Percentiles rank a stretch among this genome's conserved stretches.
phyloP scores from a whole-genome alignment of 2,113 vertebrate genomes.

The Rostratula benghalensis region DNA sequence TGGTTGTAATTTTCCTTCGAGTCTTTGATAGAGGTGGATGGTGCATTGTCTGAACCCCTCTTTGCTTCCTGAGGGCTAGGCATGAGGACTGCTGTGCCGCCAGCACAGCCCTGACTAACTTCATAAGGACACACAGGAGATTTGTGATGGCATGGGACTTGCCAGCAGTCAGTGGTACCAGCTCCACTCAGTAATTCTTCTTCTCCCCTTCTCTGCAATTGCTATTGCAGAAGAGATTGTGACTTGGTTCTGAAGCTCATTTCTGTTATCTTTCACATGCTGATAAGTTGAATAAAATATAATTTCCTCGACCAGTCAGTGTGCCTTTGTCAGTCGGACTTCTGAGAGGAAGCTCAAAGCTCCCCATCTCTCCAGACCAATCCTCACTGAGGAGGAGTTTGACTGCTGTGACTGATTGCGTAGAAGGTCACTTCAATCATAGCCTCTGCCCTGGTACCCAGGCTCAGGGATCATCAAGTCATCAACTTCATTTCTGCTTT shows the following conservation, averaged over 20 bases:
- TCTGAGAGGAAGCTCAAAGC: background rate
- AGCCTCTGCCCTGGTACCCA: background rate
- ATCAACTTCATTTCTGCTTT: background rate
- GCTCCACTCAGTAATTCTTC: background rate
- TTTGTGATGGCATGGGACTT: background rate
- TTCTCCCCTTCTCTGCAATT: background rate
- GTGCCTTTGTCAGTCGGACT: conserved; percentile 5
- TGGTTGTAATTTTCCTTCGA: accelerated
- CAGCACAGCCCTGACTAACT: background rate
- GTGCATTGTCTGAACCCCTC: accelerated
- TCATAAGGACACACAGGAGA: background rate
- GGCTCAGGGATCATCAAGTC: background rate
- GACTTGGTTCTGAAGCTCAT: background rate
- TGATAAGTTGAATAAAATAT: conserved; percentile 47
- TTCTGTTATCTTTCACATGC: conserved; percentile 20
- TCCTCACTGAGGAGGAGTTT: background rate
- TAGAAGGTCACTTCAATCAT: conserved; percentile 31
- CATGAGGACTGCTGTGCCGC: background rate
- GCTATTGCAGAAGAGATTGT: background rate
- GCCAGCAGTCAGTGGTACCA: accelerated
- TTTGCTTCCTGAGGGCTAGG: background rate
- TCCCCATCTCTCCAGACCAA: background rate
- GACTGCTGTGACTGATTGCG: background rate
- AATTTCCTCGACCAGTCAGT: background rate
- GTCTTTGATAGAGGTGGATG: accelerated